Percentiles rank a stretch among this genome's conserved stretches.
These are phyloP conservation scores for Aurelia aurita DNA, from an alignment of 30 jellyfish, hydroid and myxozoan species.

Conservation along the genomic window DNA sequence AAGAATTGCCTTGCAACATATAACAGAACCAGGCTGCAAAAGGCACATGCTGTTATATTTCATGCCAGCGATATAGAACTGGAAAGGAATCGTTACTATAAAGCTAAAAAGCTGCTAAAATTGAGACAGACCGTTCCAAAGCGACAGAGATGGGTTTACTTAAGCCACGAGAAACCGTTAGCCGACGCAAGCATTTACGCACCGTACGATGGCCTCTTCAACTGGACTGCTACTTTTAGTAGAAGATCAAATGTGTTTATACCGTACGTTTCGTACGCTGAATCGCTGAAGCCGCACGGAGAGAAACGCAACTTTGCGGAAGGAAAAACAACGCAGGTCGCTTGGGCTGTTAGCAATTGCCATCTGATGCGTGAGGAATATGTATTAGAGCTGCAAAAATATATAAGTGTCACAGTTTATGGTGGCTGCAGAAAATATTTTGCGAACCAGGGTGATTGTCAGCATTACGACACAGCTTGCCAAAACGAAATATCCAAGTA, in stretches of 20 bases:
- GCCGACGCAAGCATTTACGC: constrained; percentile 23
- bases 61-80: constrained; percentile 83
- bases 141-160: constrained; percentile 86
- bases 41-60: constrained; percentile 82
- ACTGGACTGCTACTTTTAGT: constrained; percentile 91
- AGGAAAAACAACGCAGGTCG: constrained; percentile 75
- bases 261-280: constrained; percentile 4
- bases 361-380: constrained; percentile 78
- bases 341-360: constrained; percentile 94
- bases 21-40: constrained; percentile 52
- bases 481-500: constrained; percentile 58
- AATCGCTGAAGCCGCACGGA: neutral
- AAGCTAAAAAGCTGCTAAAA: constrained; percentile 45
- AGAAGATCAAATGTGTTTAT: constrained; percentile 76
- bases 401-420: constrained; percentile 84
- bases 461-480: constrained; percentile 58
- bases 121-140: constrained; percentile 45
- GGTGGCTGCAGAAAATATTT: constrained; percentile 82
- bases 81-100: constrained; percentile 16
- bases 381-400: constrained; percentile 83
- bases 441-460: constrained; percentile 69
- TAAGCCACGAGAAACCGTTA: constrained; percentile 92
- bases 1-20: constrained; percentile 80
- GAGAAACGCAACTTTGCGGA: constrained; percentile 64
- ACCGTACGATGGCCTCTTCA: constrained; percentile 86